phyloP scores from a whole-genome alignment of 2,113 vertebrate genomes.

The Mastomys coucha region DNA sequence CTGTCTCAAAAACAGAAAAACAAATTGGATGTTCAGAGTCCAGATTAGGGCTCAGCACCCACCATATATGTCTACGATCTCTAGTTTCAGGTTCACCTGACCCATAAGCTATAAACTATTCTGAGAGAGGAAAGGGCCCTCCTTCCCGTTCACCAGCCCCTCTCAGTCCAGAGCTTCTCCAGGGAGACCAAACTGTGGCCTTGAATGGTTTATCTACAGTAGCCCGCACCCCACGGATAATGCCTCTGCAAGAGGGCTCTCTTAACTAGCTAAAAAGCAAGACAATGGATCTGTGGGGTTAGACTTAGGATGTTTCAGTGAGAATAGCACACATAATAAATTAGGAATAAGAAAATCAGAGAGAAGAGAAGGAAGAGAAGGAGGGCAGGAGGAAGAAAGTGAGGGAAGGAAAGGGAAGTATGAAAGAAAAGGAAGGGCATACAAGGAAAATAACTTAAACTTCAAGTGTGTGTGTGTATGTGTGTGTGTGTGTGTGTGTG shows the following conservation, averaged over 20 bases:
- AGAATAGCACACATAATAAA: not conserved
- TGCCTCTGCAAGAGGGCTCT: not conserved
- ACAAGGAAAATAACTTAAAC: not conserved
- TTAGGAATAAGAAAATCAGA: not conserved
- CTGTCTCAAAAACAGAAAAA: not conserved
- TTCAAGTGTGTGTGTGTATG: not conserved
- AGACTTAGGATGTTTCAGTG: not conserved
- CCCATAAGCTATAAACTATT: not conserved
- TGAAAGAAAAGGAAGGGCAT: not conserved
- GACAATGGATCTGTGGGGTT: not conserved
- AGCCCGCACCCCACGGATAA: not conserved
- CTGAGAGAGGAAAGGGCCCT: not conserved
- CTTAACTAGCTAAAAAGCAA: not conserved
- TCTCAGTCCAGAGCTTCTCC: not conserved
- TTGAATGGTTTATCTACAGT: not conserved
- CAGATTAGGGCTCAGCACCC: not conserved
- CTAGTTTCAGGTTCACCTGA: not conserved
- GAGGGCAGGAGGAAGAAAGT: no score
- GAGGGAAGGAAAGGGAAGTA: not conserved
- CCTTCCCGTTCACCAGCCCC: not conserved
- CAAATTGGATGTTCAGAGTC: not conserved
- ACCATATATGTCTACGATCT: not conserved
- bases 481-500: not conserved
- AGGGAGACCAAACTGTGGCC: not conserved
- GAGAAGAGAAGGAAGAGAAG: not conserved